Percentiles rank a stretch among this genome's conserved stretches.
These are phyloP conservation scores for Trissolcus basalis DNA, from an alignment of 1,140 invertebrate species.

Conservation along the genomic window DNA sequence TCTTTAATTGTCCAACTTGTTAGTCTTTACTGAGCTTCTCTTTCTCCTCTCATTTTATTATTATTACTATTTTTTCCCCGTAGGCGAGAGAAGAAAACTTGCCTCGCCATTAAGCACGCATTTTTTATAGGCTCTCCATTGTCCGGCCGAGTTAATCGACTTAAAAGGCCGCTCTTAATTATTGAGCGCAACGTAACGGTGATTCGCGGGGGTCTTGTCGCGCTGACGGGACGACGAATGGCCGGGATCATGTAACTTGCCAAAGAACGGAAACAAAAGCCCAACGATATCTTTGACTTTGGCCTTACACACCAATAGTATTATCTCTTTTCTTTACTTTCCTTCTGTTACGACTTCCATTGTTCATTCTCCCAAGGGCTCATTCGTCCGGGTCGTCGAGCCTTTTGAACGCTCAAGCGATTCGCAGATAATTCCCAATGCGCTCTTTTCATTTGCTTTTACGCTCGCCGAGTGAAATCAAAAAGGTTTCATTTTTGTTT, in stretches of 20 bases:
- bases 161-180: conserved; percentile 50
- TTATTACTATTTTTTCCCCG: not conserved
- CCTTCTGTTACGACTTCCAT: conserved; percentile 62
- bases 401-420: conserved; percentile 70
- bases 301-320: conserved; percentile 55
- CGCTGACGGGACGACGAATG: conserved; percentile 32
- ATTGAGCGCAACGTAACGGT: conserved; percentile 17
- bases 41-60: conserved; percentile 19
- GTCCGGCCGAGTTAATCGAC: conserved; percentile 44
- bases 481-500: too few relatives aligned
- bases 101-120: conserved; percentile 27
- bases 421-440: conserved; percentile 71
- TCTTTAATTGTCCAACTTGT: conserved; percentile 62
- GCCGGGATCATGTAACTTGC: conserved; percentile 39
- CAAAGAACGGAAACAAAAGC: conserved; percentile 65
- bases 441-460: conserved; percentile 61
- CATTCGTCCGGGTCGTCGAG: conserved; percentile 64
- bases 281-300: conserved; percentile 69
- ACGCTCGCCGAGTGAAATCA: conserved; percentile 10
- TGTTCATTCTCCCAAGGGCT: conserved; percentile 70
- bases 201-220: conserved; percentile 18
- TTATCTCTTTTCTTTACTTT: conserved; percentile 58
- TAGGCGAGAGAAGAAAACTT: not conserved
- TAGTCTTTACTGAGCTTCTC: conserved; percentile 42
- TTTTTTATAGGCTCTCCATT: conserved; percentile 38